Conservation (phyloP, 1,140 invertebrate genomes). For the Dysdera silvatica region DNA sequence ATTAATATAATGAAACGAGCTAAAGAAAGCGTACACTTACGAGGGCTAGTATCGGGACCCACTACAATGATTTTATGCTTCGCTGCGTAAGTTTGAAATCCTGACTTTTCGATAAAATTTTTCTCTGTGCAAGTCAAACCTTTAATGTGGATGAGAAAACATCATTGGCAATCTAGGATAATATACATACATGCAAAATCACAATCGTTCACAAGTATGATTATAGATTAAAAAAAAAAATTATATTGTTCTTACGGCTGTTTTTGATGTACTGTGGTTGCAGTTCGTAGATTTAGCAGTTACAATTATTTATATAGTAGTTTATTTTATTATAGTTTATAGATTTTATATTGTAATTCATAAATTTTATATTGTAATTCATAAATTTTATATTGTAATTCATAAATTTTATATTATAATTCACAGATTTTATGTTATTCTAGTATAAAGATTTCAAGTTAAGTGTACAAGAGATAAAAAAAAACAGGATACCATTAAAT, state of each 20-base stretch:
- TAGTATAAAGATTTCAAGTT: too few relatives aligned
- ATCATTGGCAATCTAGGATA: background rate
- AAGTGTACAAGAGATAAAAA: too few relatives aligned
- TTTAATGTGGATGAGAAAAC: background rate
- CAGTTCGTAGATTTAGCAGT: background rate
- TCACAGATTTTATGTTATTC: too few relatives aligned
- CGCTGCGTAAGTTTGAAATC: conserved; percentile 78
- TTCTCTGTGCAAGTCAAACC: conserved; percentile 83
- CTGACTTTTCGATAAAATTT: conserved; percentile 93
- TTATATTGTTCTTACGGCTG: background rate
- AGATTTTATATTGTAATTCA: too few relatives aligned
- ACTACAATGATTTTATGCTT: conserved; percentile 76
- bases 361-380: too few relatives aligned
- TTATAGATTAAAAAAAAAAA: background rate
- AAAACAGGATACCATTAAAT: too few relatives aligned
- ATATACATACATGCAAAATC: background rate
- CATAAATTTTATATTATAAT: too few relatives aligned
- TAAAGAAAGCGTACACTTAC: conserved; percentile 49
- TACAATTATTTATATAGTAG: background rate
- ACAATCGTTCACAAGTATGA: background rate
- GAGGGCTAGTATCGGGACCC: conserved; percentile 90
- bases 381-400: too few relatives aligned
- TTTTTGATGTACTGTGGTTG: background rate
- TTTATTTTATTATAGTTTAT: background rate
- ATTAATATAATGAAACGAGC: too few relatives aligned